Evolutionary conservation across 2,888 invertebrate species (phyloP), one percentile per base, ranked within the genome.

Genomic region (Synergus itoensis): DNA sequence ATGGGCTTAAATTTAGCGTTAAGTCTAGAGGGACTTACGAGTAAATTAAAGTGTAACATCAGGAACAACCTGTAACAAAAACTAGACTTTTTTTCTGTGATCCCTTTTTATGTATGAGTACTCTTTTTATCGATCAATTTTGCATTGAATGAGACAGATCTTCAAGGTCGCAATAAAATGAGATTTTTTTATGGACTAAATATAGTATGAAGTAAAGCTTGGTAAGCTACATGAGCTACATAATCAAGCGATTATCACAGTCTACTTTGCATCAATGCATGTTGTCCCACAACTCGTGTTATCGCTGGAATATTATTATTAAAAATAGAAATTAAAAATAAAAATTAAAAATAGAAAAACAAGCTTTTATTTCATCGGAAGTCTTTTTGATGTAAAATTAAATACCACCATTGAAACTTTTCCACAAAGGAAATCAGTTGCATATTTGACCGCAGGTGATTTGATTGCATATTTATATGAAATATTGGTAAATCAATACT

Each of bases 221-320:
- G n/a, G 69, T 53, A 36, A 28, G 16, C 69, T 73, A 69, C 48
- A 36, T 36, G 36, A 7, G 53, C 11, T 11, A 12, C 48, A 45
- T 73, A 73, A 73, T 73, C 53, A 73, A 53, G 36, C 73, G 73
- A 53, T 73, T 73, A 73, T 73, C 73, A 73, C 73, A 53, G 53
- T 28, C 73, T 73, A 40, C 73, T 73, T 36, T 73, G 53, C 73
- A 73, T 18, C 53, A 73, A 53, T 53, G 73, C 73, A 16, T 40
- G 73, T 40, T 53, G 9, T 53, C 36, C 48, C 36, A 53, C 73
- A 73, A 73, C 36, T 36, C 28, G n/a, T 73, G 53, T 73, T 53
- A 53, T 53, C n/a, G 53, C 48, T 53, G 73, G 48, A 36, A 28
- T 36, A 48, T 48, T 53, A 4, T 53, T 48, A 53, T 53, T 73